phyloP scores from a whole-genome alignment of 2,797 vertebrate genomes.

The Apogon talboti region DNA sequence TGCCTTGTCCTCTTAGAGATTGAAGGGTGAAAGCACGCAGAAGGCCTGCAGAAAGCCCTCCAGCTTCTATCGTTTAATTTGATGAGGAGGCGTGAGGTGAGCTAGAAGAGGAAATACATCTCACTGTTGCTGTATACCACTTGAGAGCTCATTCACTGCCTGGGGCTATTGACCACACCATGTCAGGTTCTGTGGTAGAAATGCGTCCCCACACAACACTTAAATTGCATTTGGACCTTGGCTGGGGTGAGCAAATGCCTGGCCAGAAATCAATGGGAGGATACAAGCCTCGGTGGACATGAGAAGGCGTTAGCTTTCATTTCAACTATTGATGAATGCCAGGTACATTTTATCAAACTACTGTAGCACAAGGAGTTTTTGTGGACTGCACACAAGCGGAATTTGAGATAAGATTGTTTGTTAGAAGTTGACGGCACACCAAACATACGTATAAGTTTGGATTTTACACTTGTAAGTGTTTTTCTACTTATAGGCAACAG shows the following conservation, averaged over 20 bases:
- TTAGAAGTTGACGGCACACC: too few relatives aligned
- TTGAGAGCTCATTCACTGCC: slow-evolving; percentile 78
- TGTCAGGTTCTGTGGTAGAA: slow-evolving; percentile 76
- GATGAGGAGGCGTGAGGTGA: slow-evolving; percentile 79
- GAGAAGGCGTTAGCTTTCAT: slow-evolving; percentile 73
- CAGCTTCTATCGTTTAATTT: slow-evolving; percentile 76
- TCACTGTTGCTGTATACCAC: slow-evolving; percentile 70
- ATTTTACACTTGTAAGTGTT: neutral
- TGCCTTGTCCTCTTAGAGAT: slow-evolving; percentile 68
- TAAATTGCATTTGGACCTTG: slow-evolving; percentile 80
- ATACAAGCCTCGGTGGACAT: slow-evolving; percentile 75
- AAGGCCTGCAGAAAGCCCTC: slow-evolving; percentile 71
- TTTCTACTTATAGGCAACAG: slow-evolving; percentile 22
- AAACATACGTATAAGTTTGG: slow-evolving; percentile 11
- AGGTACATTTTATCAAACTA: slow-evolving; percentile 74
- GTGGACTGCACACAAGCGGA: slow-evolving; percentile 51
- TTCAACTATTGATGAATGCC: slow-evolving; percentile 76
- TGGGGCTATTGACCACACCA: slow-evolving; percentile 79
- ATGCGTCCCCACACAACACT: slow-evolving; percentile 74
- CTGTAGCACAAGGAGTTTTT: slow-evolving; percentile 62
- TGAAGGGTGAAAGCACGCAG: slow-evolving; percentile 58
- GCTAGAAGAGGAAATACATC: slow-evolving; percentile 77
- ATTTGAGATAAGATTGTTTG: slow-evolving; percentile 21
- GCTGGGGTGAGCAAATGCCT: slow-evolving; percentile 71
- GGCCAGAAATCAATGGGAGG: slow-evolving; percentile 79